Percentiles rank a stretch among this genome's conserved stretches.
phyloP scores from a whole-genome alignment of 92 coral and sea anemone genomes.

The Epizoanthus rinbou region DNA sequence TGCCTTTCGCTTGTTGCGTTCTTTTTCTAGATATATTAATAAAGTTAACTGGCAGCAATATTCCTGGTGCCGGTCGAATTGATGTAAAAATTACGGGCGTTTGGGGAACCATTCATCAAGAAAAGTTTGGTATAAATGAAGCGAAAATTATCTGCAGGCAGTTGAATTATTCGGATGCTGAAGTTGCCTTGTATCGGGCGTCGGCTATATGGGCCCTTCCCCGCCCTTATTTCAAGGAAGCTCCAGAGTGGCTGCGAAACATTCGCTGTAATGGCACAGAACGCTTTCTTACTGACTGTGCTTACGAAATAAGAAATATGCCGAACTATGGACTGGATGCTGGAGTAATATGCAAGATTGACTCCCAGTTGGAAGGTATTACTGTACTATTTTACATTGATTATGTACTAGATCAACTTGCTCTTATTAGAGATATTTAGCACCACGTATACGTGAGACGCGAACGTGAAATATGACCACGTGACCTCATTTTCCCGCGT shows the following conservation, averaged over 20 bases:
- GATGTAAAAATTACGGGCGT: conserved; percentile 36
- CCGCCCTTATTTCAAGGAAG: conserved; percentile 13
- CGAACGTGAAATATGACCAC: too few species aligned
- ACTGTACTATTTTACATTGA: neutral
- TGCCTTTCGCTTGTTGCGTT: neutral
- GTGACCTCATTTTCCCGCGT: too few species aligned
- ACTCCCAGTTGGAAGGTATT: neutral
- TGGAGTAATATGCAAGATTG: conserved; percentile 32
- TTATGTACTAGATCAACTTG: neutral
- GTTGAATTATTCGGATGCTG: conserved; percentile 24
- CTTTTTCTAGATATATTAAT: neutral
- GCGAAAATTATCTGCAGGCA: conserved; percentile 31
- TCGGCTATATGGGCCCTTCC: conserved; percentile 31
- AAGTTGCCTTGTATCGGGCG: conserved; percentile 19
- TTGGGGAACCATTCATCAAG: conserved; percentile 42
- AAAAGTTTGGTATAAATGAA: conserved; percentile 28
- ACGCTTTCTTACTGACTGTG: conserved; percentile 7
- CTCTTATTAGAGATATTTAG: too few species aligned
- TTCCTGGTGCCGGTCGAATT: conserved; percentile 28
- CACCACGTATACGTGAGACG: too few species aligned
- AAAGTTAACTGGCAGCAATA: conserved; percentile 17
- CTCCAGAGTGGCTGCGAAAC: conserved; percentile 26
- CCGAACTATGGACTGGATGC: conserved; percentile 39
- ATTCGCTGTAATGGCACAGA: conserved; percentile 33
- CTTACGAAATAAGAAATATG: conserved; percentile 25